Evolutionary conservation across 2,797 vertebrate species (phyloP).

Genomic region (Australoheros facetus): DNA sequence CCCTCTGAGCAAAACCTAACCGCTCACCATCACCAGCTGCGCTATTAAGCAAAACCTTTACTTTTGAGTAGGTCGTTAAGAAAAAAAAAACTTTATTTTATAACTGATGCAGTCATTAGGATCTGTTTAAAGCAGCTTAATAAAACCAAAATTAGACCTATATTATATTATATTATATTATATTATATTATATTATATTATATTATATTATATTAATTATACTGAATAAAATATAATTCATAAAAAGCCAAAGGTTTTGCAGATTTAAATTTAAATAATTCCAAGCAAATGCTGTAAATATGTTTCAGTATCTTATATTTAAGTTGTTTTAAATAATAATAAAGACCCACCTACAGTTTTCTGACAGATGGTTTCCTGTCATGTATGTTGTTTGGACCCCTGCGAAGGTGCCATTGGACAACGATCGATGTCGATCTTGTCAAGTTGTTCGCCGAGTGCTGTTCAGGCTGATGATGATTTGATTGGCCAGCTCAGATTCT

Average conservation of each 20-base stretch:
- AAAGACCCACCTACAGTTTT: not conserved
- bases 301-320: not conserved
- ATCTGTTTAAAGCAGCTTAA: conserved; percentile 3
- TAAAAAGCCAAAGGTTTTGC: not conserved
- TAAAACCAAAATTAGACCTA: not conserved
- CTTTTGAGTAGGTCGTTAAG: not conserved
- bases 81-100: not conserved
- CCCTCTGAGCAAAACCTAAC: not conserved
- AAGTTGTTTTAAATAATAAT: not conserved
- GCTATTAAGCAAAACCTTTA: not conserved
- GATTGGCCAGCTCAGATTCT: not conserved
- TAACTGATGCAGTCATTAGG: not conserved
- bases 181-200: not conserved
- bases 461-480: not conserved
- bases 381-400: not conserved
- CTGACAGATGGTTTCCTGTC: not conserved
- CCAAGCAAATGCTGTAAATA: not conserved
- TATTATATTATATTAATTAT: not conserved
- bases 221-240: not conserved
- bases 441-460: not conserved
- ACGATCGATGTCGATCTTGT: conserved; percentile 10
- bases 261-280: not conserved
- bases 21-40: not conserved
- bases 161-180: not conserved
- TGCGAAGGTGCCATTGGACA: not conserved